These are phyloP conservation scores for Sesia apiformis DNA, from an alignment of 2,888 invertebrate genomes.

Conservation along the genomic window DNA sequence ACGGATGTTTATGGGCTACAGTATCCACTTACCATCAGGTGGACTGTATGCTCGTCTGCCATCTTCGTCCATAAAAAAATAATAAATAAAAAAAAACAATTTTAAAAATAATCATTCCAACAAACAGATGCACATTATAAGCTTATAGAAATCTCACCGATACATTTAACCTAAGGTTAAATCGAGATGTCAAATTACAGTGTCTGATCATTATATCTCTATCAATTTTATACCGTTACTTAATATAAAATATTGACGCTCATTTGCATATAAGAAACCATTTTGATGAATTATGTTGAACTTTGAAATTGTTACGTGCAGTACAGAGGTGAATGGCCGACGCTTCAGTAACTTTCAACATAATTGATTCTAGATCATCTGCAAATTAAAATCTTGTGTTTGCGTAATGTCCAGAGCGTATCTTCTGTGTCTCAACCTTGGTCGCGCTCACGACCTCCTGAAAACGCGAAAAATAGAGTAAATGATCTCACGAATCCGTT, in stretches of 20 bases:
- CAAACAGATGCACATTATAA: not conserved
- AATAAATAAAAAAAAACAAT: not conserved
- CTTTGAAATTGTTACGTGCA: not conserved
- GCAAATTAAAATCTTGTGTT: no score
- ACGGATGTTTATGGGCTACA: no score
- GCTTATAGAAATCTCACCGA: not conserved
- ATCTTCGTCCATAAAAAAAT: not conserved
- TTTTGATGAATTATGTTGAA: not conserved
- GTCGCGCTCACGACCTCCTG: no score
- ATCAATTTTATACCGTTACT: not conserved
- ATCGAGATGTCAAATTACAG: not conserved
- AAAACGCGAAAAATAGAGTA: no score
- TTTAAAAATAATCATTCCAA: not conserved
- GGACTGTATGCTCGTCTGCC: not conserved
- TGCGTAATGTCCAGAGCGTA: no score
- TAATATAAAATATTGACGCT: not conserved
- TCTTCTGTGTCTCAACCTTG: no score
- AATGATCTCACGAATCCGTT: no score
- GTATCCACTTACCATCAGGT: no score
- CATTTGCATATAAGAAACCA: not conserved
- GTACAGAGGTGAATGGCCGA: not conserved
- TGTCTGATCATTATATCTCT: not conserved
- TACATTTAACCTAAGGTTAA: not conserved
- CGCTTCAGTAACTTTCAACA: no score
- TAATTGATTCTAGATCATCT: no score